Conservation (phyloP, 2,888 invertebrate genomes). For the Brachyptera risi region DNA sequence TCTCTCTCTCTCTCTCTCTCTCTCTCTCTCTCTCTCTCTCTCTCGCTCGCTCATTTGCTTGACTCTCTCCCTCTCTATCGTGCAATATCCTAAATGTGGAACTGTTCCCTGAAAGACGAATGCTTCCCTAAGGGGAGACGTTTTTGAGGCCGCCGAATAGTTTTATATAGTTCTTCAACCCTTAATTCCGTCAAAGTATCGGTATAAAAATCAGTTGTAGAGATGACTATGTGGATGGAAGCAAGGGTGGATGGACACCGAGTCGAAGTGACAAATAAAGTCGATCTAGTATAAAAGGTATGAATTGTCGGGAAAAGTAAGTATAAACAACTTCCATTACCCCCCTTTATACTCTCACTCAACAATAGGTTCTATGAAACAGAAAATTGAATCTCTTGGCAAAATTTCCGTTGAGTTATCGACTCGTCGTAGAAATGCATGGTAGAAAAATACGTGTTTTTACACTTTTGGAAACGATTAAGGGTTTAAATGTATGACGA, state of each 20-base stretch:
- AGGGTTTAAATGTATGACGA: no score
- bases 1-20: no score
- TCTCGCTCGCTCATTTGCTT: no score
- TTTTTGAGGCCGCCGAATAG: no score
- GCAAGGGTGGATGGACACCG: neutral
- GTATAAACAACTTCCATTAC: no score
- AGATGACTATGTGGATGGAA: neutral
- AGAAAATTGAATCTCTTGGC: neutral
- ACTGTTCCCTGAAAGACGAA: neutral
- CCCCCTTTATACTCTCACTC: no score
- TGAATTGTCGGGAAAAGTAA: neutral
- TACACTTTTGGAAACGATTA: no score
- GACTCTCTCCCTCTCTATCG: neutral
- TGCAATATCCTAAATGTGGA: constrained; percentile 11
- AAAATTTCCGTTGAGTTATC: no score
- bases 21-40: neutral
- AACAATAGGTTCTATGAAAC: neutral
- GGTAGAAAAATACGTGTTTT: no score
- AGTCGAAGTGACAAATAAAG: no score
- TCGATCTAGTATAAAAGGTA: neutral
- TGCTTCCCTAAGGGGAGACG: constrained; percentile 6
- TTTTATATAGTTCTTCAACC: no score
- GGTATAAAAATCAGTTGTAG: neutral
- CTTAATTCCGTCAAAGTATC: neutral
- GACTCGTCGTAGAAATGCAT: no score